These are phyloP conservation scores for Entomobrya multifasciata DNA, from an alignment of 2,888 invertebrate genomes.

Conservation along the genomic window DNA sequence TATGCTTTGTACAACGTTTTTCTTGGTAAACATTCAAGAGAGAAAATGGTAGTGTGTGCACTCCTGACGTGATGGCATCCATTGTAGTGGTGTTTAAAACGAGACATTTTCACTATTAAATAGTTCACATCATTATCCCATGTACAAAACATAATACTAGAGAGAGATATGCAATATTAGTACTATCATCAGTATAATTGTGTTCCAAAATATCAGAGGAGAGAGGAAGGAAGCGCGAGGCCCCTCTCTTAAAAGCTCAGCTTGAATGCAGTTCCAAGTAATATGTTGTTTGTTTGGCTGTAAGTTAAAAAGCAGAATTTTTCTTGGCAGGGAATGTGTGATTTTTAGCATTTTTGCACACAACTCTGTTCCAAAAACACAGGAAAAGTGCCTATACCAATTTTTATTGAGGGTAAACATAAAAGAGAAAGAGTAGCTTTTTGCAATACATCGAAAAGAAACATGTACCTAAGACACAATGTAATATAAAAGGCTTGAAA, in stretches of 20 bases:
- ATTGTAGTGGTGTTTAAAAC: conserved; percentile 14
- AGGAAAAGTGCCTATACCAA: neutral
- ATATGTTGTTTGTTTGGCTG: conserved; percentile 1
- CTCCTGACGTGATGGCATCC: conserved; percentile 15
- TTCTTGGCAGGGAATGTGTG: conserved; percentile 27
- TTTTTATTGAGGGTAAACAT: too few relatives aligned
- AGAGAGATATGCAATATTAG: too few relatives aligned
- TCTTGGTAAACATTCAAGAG: neutral
- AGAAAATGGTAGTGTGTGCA: neutral
- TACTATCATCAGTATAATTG: conserved; percentile 15
- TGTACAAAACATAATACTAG: conserved; percentile 9
- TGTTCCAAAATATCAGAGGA: conserved; percentile 38
- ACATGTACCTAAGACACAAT: neutral
- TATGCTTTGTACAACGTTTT: too few relatives aligned
- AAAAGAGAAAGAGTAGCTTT: neutral
- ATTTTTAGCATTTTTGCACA: conserved; percentile 19
- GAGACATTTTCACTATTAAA: conserved; percentile 6
- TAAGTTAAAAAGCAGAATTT: neutral
- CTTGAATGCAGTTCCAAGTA: too few relatives aligned
- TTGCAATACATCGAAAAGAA: neutral
- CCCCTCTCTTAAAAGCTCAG: too few relatives aligned
- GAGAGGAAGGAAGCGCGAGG: too few relatives aligned
- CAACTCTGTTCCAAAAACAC: conserved; percentile 26
- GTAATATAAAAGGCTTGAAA: conserved; percentile 9
- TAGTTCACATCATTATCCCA: neutral